Percentiles rank a stretch among this genome's conserved stretches.
phyloP scores from a whole-genome alignment of 2,888 invertebrate genomes.

The Deroplatys truncata region DNA sequence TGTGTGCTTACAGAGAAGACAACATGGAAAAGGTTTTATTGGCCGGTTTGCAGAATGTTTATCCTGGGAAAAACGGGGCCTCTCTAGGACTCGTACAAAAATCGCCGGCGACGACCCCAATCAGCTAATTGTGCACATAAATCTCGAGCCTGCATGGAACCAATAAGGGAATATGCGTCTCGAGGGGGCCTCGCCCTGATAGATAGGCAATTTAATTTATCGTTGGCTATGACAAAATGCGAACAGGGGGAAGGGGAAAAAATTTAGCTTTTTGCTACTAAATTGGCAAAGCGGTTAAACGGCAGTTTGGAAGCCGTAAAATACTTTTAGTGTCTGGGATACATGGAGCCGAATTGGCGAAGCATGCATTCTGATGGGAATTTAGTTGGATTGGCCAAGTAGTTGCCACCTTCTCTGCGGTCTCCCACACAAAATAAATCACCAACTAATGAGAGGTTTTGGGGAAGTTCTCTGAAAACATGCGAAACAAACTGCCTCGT shows the following conservation, averaged over 20 bases:
- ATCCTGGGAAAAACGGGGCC: not conserved
- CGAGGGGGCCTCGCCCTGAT: slow-evolving; percentile 6
- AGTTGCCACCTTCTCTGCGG: not conserved
- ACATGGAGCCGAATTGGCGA: not conserved
- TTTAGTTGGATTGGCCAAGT: not conserved
- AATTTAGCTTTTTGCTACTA: not conserved
- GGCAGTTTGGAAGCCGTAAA: not conserved
- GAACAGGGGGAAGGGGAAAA: not conserved
- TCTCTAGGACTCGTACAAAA: not conserved
- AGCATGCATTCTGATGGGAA: not conserved
- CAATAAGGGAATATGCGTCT: not conserved
- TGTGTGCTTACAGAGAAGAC: not conserved
- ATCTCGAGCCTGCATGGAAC: slow-evolving; percentile 9
- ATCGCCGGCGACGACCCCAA: slow-evolving; percentile 15
- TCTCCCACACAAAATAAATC: not conserved
- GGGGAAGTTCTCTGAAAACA: too few relatives aligned
- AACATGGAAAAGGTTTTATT: not conserved
- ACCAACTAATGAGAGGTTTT: too few relatives aligned
- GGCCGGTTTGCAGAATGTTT: not conserved
- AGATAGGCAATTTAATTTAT: slow-evolving; percentile 20
- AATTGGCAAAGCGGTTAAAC: not conserved
- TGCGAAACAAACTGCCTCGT: too few relatives aligned
- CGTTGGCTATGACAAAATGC: slow-evolving; percentile 3
- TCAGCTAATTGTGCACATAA: slow-evolving; percentile 29
- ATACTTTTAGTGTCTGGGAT: not conserved